Conservation (phyloP, 2,797 vertebrate species). For the Craterocephalus amniculus region DNA sequence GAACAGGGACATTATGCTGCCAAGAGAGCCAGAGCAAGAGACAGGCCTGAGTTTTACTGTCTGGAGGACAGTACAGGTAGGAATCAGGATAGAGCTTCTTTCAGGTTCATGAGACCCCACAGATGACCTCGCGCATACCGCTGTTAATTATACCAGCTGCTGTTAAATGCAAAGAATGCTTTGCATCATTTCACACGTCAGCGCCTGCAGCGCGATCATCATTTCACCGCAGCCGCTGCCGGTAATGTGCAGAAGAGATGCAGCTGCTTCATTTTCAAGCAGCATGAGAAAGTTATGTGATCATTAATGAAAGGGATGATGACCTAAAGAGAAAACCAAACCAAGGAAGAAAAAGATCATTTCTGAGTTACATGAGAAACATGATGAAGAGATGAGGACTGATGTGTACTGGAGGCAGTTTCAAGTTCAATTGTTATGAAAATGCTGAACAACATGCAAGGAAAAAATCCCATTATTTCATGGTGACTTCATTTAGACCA, state of each 20-base stretch:
- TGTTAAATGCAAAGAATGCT: background rate
- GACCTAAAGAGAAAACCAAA: background rate
- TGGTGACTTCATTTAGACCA: too few species aligned
- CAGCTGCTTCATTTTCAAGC: background rate
- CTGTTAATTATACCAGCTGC: background rate
- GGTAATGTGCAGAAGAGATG: background rate
- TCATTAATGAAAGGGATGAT: background rate
- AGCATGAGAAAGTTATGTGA: background rate
- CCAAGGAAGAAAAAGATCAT: too few species aligned
- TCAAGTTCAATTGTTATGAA: background rate
- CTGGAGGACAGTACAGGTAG: too few species aligned
- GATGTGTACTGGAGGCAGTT: background rate
- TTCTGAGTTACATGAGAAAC: too few species aligned
- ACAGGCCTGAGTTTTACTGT: too few species aligned
- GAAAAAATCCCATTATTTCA: too few species aligned
- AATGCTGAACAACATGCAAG: background rate
- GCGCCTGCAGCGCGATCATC: background rate
- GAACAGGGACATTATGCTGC: too few species aligned
- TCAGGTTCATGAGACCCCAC: background rate
- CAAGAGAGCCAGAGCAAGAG: too few species aligned
- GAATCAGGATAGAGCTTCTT: too few species aligned
- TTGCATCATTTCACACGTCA: background rate
- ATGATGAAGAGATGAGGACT: too few species aligned
- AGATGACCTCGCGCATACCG: background rate
- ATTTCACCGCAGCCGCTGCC: background rate